Evolutionary conservation across 1,140 invertebrate species (phyloP), one percentile per base, ranked within the genome.

Genomic region (Proctacanthus coquilletti): DNA sequence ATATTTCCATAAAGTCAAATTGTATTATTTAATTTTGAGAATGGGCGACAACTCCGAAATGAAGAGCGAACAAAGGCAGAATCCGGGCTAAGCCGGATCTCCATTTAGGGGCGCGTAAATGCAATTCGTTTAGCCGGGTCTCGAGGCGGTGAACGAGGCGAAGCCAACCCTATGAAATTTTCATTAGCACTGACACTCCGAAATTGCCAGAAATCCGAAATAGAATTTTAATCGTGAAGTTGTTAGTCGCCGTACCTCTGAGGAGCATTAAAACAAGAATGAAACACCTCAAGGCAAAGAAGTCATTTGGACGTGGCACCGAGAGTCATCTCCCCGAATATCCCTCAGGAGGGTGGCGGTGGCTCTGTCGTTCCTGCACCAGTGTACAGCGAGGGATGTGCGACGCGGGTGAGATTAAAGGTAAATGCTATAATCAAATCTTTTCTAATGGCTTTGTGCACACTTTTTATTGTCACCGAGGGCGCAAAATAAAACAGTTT

Each of bases 391-490:
- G 23, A 27, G 23, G 8, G 23, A 27, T 9, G 13, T 27, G 23
- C 8, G 23, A 27, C 8, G 13, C 23, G 13, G 23, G 13, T 9
- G 13, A 27, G 23, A 27, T 27, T 27, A 27, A 27, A 27, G 23
- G 23, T 27, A 27, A 27, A 27, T 27, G 23, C 8, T 13, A 27
- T 27, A 27, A 27, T 27, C 23, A 27, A 27, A 27, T 27, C 23
- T 27, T 27, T 27, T 27, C 23, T 27, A 27, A 27, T 27, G 23
- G 23, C 23, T 27, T 27, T 27, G 23, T 27, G 23, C 23, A 13
- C 23, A 27, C 23, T 27, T 27, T 27, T 27, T 27, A 27, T 27
- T 27, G 23, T 27, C 23, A 27, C 23, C 23, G 23, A 27, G 23
- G 23, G 23, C 23, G 23, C 13, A 9, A 27, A 27, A 13, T 13